Conservation (phyloP, 1,140 invertebrate species). For the Neelides sp. region DNA sequence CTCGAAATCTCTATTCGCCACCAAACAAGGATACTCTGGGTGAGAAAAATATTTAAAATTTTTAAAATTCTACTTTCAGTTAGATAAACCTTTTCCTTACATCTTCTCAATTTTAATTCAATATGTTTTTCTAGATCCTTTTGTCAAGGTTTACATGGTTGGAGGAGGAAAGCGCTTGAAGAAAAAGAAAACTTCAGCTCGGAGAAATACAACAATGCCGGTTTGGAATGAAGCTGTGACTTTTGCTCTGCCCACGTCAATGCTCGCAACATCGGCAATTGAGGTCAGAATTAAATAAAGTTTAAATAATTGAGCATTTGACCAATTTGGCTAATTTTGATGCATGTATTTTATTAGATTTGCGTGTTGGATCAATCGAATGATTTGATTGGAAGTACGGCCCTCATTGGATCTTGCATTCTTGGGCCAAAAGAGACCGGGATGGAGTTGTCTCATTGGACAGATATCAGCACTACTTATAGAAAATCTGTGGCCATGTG, state of each 20-base stretch:
- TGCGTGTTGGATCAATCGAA: slow-evolving; percentile 47
- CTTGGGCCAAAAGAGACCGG: slow-evolving; percentile 49
- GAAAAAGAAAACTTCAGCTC: slow-evolving; percentile 78
- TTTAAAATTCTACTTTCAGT: background rate
- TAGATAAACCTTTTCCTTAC: background rate
- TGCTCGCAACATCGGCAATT: slow-evolving; percentile 54
- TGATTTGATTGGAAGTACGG: slow-evolving; percentile 51
- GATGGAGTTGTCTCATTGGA: slow-evolving; percentile 57
- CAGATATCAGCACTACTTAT: slow-evolving; percentile 64
- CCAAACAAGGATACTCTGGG: slow-evolving; percentile 50
- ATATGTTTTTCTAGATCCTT: slow-evolving; percentile 54
- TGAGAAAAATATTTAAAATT: slow-evolving; percentile 31
- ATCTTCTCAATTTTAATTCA: background rate
- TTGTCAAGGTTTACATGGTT: slow-evolving; percentile 78
- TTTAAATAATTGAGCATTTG: background rate
- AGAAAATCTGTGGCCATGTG: slow-evolving; percentile 68
- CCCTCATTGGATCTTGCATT: slow-evolving; percentile 50
- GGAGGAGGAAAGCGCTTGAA: slow-evolving; percentile 75
- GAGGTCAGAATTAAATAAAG: slow-evolving; percentile 44
- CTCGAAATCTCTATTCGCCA: slow-evolving; percentile 60
- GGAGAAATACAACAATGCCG: slow-evolving; percentile 73
- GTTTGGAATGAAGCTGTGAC: slow-evolving; percentile 89
- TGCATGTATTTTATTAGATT: slow-evolving; percentile 36
- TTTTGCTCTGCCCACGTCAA: slow-evolving; percentile 65
- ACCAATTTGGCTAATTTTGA: background rate